Conservation (phyloP, 92 coral and sea anemone species). For the Phymanthus crucifer region DNA sequence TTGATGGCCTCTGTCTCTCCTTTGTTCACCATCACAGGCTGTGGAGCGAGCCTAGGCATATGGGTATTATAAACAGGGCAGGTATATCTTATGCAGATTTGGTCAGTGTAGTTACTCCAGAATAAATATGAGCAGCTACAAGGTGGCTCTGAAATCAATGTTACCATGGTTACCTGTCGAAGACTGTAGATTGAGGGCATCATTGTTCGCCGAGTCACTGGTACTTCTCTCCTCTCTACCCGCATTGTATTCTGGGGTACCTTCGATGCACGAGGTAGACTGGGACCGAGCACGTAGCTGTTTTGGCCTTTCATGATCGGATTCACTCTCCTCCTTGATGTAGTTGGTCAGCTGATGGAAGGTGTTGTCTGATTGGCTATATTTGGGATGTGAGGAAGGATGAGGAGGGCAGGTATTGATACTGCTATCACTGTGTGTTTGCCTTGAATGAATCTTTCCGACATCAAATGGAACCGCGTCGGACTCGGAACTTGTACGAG, state of each 20-base stretch:
- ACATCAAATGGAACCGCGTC: conserved; percentile 5
- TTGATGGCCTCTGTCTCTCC: no score
- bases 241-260: background rate
- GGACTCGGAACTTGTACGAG: conserved; percentile 26
- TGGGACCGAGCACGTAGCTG: conserved; percentile 33
- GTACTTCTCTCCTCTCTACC: conserved; percentile 1
- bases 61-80: no score
- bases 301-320: conserved; percentile 5
- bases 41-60: no score
- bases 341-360: background rate
- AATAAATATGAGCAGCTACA: background rate
- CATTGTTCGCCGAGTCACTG: background rate
- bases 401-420: background rate
- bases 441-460: background rate
- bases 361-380: conserved; percentile 17
- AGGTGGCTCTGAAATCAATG: background rate
- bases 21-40: no score
- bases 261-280: conserved; percentile 31
- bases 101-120: background rate
- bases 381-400: background rate
- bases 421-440: conserved; percentile 8
- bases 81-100: background rate
- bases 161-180: background rate
- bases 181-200: conserved; percentile 23
- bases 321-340: conserved; percentile 22